Conservation (phyloP, 2,113 vertebrate genomes). For the Pontoporia blainvillei region DNA sequence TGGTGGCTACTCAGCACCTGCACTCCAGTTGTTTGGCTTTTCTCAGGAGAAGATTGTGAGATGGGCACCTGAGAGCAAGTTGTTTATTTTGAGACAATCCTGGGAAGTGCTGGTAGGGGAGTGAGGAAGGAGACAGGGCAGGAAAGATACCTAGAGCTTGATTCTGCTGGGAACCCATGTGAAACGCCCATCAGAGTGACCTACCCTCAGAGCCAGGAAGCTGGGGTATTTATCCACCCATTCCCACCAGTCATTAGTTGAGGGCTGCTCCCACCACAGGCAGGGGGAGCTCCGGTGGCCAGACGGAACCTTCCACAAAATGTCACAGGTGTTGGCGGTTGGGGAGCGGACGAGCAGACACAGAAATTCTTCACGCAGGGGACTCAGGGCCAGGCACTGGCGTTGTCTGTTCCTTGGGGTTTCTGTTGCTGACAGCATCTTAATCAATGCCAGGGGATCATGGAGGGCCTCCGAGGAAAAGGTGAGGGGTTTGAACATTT, state of each 20-base stretch:
- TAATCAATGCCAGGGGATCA: not conserved
- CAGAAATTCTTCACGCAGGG: not conserved
- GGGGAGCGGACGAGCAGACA: not conserved
- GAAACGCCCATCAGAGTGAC: not conserved
- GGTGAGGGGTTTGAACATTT: not conserved
- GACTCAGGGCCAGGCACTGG: fast-evolving
- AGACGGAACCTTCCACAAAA: not conserved
- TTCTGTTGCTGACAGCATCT: not conserved
- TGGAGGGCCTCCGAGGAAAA: not conserved
- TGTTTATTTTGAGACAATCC: not conserved
- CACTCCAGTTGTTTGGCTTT: not conserved
- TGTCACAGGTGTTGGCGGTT: fast-evolving
- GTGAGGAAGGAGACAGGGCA: not conserved
- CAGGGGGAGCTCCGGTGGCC: not conserved
- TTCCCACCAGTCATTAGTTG: fast-evolving
- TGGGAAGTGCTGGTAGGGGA: not conserved
- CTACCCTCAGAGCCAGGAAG: not conserved
- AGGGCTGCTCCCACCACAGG: not conserved
- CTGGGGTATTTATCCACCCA: not conserved
- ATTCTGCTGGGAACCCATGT: not conserved
- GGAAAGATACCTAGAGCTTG: not conserved
- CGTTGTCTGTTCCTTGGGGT: not conserved
- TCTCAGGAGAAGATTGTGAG: not conserved
- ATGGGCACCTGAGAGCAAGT: not conserved
- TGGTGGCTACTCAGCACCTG: not conserved